Evolutionary conservation across 2,888 invertebrate genomes (phyloP).

Genomic region (Pantelozetes paolii): DNA sequence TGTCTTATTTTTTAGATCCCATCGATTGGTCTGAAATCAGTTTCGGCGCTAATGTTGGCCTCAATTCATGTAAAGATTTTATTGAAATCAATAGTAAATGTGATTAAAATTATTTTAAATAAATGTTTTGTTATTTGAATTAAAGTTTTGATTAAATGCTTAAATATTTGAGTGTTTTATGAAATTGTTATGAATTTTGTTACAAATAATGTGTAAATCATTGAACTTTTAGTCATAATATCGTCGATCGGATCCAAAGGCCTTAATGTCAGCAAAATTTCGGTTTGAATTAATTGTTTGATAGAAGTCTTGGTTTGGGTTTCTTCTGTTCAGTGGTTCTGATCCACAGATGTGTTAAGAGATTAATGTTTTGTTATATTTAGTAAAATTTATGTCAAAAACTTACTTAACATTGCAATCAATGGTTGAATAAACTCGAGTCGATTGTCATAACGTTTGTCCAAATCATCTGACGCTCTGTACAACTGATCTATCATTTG

Average conservation of each 20-base stretch:
- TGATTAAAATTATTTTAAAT: too few relatives aligned
- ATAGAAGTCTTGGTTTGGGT: neutral
- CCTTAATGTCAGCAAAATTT: neutral
- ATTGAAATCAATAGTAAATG: neutral
- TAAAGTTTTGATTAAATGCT: too few relatives aligned
- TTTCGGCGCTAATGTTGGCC: neutral
- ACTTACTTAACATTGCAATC: neutral
- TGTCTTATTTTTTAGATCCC: too few relatives aligned
- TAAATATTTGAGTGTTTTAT: too few relatives aligned
- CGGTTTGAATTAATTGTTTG: neutral
- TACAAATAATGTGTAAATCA: neutral
- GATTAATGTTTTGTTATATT: too few relatives aligned
- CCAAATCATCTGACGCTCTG: neutral
- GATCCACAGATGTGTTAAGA: neutral
- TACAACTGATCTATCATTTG: neutral
- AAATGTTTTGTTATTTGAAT: too few relatives aligned
- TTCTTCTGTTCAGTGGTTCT: neutral
- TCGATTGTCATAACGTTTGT: neutral
- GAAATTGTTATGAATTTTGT: too few relatives aligned
- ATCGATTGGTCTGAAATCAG: slow-evolving; percentile 20
- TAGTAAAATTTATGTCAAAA: too few relatives aligned
- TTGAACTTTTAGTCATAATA: slow-evolving; percentile 14
- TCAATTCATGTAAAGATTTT: neutral
- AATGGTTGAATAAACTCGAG: neutral
- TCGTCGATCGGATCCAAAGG: neutral